A percentile compares a stretch with the other conserved stretches of the same genome.
Evolutionary conservation across 1,140 invertebrate genomes (phyloP).

Genomic region (Episyrphus balteatus): DNA sequence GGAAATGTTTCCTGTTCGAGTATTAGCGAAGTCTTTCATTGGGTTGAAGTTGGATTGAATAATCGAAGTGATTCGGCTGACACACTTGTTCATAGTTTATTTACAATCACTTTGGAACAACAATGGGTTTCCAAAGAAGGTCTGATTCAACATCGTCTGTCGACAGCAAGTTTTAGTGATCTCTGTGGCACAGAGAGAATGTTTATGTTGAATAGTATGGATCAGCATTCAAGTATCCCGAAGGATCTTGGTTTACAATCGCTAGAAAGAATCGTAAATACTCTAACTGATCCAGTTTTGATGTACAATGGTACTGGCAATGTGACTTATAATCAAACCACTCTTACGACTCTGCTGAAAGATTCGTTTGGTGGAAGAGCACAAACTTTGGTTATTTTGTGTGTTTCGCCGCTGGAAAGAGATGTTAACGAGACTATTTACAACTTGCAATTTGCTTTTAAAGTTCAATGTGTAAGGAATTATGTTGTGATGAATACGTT

Average conservation of each 20-base stretch:
- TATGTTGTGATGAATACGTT: constrained; percentile 56
- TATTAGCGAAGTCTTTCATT: constrained; percentile 44
- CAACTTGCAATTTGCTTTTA: constrained; percentile 47
- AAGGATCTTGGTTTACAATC: constrained; percentile 44
- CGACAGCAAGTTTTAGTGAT: constrained; percentile 59
- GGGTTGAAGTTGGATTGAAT: constrained; percentile 39
- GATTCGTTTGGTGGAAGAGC: constrained; percentile 58
- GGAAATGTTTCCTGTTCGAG: constrained; percentile 43
- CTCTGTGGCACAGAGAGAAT: constrained; percentile 48
- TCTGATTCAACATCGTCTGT: constrained; percentile 43
- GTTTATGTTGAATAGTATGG: constrained; percentile 30
- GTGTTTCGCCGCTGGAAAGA: constrained; percentile 48
- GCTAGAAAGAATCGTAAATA: constrained; percentile 49
- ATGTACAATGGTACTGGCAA: constrained; percentile 42
- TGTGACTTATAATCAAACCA: constrained; percentile 47
- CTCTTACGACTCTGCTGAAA: constrained; percentile 51
- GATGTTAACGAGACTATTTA: constrained; percentile 51
- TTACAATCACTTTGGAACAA: constrained; percentile 56
- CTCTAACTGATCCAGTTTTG: constrained; percentile 44
- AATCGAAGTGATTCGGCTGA: constrained; percentile 22
- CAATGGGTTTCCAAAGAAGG: constrained; percentile 46
- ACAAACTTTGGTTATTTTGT: constrained; percentile 53
- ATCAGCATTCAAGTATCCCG: constrained; percentile 36
- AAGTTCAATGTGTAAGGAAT: constrained; percentile 51
- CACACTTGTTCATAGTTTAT: constrained; percentile 43